Conservation (phyloP, 2,113 vertebrate species). For the Myanophis thanlyinensis region DNA sequence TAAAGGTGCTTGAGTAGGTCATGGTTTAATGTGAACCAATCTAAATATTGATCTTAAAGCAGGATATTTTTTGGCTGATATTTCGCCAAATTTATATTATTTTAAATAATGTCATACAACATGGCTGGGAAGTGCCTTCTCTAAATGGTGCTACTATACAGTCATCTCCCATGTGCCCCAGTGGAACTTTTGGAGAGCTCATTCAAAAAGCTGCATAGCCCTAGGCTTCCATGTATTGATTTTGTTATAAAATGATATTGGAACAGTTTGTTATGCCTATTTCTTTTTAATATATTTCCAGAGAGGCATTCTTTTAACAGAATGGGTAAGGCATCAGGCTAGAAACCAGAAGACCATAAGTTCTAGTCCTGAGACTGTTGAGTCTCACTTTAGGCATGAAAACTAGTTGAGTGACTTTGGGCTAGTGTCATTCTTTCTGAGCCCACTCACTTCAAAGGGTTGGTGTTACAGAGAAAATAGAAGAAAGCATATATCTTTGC, state of each 20-base stretch:
- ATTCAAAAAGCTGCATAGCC: background rate
- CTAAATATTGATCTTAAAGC: background rate
- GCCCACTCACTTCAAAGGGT: background rate
- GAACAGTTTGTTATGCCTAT: background rate
- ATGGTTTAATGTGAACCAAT: background rate
- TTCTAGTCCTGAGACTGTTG: background rate
- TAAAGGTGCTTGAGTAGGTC: background rate
- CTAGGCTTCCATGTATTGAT: background rate
- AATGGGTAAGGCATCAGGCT: background rate
- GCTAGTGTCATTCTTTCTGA: background rate
- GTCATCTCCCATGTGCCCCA: background rate
- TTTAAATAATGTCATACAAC: conserved; percentile 9
- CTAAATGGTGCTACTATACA: background rate
- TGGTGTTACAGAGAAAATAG: background rate
- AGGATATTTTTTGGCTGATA: background rate
- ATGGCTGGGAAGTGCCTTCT: background rate
- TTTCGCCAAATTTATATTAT: background rate
- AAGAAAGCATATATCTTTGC: no score
- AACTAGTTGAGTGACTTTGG: background rate
- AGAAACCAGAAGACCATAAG: background rate
- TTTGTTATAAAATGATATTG: background rate
- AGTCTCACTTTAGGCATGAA: background rate
- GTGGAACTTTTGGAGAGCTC: background rate
- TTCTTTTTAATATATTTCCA: background rate
- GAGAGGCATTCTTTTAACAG: background rate